phyloP scores from a whole-genome alignment of 2,888 invertebrate genomes.

The Notodromas monacha region DNA sequence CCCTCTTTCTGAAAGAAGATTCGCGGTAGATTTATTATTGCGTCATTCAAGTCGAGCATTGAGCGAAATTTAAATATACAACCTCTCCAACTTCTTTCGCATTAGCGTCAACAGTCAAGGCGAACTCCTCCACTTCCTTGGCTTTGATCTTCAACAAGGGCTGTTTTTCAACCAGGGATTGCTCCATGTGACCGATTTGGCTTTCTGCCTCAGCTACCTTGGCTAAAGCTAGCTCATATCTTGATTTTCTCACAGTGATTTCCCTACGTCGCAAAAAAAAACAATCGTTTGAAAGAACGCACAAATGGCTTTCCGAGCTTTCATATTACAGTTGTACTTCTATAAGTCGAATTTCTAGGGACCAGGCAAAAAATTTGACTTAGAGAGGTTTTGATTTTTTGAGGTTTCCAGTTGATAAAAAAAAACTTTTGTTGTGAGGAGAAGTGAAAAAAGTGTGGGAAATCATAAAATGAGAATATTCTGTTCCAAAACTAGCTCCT shows the following conservation, averaged over 20 bases:
- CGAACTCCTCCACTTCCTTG: slow-evolving; percentile 17
- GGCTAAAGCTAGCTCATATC: slow-evolving; percentile 18
- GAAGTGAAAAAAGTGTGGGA: too few species aligned
- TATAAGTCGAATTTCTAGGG: too few species aligned
- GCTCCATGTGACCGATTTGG: slow-evolving; percentile 17
- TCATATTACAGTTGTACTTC: too few species aligned
- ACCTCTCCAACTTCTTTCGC: slow-evolving; percentile 17
- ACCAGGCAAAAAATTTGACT: too few species aligned
- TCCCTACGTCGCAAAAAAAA: slow-evolving; percentile 1
- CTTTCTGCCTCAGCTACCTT: slow-evolving; percentile 16
- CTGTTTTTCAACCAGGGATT: slow-evolving; percentile 17
- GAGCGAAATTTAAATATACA: not conserved
- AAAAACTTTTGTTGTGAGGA: too few species aligned
- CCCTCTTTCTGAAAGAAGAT: slow-evolving; percentile 10
- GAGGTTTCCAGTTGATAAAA: too few species aligned
- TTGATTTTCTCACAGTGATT: too few species aligned
- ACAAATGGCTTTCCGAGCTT: too few species aligned
- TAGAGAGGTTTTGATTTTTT: too few species aligned
- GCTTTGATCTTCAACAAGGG: slow-evolving; percentile 17
- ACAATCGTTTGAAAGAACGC: slow-evolving; percentile 5
- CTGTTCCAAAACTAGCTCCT: too few species aligned
- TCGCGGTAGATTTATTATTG: slow-evolving; percentile 10
- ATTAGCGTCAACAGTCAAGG: slow-evolving; percentile 17
- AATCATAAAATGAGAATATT: slow-evolving; percentile 10
- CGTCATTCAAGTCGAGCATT: not conserved